These are phyloP conservation scores for Hoplias malabaricus DNA, from an alignment of 2,113 vertebrate species.

Conservation along the genomic window DNA sequence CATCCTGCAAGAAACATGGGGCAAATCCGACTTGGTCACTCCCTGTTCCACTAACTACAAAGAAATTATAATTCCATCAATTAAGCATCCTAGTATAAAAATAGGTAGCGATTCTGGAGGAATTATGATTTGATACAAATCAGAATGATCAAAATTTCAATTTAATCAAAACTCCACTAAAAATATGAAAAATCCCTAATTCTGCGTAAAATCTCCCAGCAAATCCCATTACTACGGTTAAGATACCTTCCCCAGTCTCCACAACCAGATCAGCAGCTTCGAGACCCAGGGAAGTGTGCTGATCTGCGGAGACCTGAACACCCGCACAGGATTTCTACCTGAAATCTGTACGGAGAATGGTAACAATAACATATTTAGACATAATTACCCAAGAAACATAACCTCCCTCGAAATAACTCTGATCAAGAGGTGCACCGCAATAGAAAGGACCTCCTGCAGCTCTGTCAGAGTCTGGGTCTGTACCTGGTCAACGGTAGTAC, in stretches of 20 bases:
- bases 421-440: no score
- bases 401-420: no score
- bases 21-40: background rate
- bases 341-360: background rate
- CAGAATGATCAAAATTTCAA: background rate
- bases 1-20: background rate
- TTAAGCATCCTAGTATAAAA: background rate
- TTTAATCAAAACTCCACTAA: background rate
- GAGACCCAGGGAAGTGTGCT: background rate
- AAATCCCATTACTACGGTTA: background rate
- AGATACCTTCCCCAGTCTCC: background rate
- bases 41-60: background rate
- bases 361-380: background rate
- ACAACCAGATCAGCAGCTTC: background rate
- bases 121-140: background rate
- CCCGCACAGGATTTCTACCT: background rate
- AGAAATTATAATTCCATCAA: no score
- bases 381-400: no score
- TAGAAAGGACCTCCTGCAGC: conserved; percentile 12
- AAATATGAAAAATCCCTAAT: background rate
- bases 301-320: conserved; percentile 4
- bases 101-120: background rate
- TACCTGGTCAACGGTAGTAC: background rate
- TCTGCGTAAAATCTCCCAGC: background rate
- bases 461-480: conserved; percentile 1